A percentile compares a stretch with the other conserved stretches of the same genome.
Conservation (phyloP, 2,797 vertebrate genomes). For the Lithobates pipiens region DNA sequence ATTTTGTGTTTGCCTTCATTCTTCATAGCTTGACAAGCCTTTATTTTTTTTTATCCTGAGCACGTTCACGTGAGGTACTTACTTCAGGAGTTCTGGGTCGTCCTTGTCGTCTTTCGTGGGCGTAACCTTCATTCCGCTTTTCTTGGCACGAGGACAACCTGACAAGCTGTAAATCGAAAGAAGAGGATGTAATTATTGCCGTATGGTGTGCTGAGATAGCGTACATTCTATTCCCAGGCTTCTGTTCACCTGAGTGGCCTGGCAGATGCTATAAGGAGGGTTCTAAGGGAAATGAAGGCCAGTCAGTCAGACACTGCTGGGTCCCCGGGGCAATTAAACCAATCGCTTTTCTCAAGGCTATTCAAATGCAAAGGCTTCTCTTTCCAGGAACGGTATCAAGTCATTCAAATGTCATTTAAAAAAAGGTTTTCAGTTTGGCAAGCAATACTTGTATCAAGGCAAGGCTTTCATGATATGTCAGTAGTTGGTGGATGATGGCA, state of each 20-base stretch:
- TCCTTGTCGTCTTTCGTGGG: constrained; percentile 98
- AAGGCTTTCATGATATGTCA: too few species aligned
- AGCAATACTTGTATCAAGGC: too few species aligned
- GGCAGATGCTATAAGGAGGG: constrained; percentile 2
- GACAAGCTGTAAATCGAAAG: constrained; percentile 87
- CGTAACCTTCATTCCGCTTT: constrained; percentile 95
- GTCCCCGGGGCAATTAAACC: constrained; percentile 29
- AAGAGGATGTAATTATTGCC: constrained; percentile 40
- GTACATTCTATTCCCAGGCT: constrained; percentile 10
- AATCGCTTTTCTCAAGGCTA: background rate
- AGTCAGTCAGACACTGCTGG: constrained; percentile 1
- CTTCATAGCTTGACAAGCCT: too few species aligned
- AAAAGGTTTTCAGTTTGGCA: constrained; percentile 6
- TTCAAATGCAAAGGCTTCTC: background rate
- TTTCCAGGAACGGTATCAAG: constrained; percentile 11
- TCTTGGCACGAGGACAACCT: constrained; percentile 99
- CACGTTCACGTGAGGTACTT: constrained; percentile 73
- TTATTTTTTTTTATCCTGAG: too few species aligned
- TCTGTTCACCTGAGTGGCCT: constrained; percentile 17
- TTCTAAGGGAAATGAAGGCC: background rate
- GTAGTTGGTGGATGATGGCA: too few species aligned
- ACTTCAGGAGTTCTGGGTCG: constrained; percentile 99
- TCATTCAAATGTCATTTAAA: background rate
- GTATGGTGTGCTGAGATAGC: background rate
- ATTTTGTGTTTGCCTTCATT: too few species aligned